Evolutionary conservation across 2,797 vertebrate species (phyloP).

Genomic region (Rhabdomys pumilio): DNA sequence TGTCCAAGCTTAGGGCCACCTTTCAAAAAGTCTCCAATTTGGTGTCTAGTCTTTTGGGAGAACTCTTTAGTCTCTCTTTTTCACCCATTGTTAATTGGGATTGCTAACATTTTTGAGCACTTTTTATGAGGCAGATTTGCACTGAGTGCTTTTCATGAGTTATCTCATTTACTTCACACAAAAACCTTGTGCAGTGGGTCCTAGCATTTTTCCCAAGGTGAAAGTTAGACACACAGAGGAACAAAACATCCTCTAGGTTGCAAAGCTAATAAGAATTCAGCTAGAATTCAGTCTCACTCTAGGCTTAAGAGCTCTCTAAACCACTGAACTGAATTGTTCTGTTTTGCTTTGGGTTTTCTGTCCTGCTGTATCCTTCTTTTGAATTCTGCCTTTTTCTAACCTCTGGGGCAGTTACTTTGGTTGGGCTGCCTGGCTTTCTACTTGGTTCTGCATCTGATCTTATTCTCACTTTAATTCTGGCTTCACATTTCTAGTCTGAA

Average conservation of each 20-base stretch:
- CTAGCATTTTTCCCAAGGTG: neutral
- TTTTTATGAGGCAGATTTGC: neutral
- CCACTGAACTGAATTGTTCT: neutral
- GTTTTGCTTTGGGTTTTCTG: slow-evolving; percentile 24
- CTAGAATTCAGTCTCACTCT: neutral
- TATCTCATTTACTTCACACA: slow-evolving; percentile 31
- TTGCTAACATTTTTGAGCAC: neutral
- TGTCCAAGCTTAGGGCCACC: neutral
- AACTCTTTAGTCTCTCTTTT: neutral
- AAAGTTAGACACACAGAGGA: neutral
- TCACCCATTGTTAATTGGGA: neutral
- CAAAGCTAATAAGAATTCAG: neutral
- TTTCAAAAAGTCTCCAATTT: neutral
- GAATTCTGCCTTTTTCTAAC: neutral
- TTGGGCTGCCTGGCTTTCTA: neutral
- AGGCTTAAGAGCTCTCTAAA: slow-evolving; percentile 28
- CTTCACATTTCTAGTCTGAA: neutral
- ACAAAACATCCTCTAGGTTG: neutral
- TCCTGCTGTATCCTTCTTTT: neutral
- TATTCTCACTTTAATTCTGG: neutral
- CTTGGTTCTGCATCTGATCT: neutral
- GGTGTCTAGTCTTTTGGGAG: neutral
- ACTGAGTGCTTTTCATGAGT: neutral
- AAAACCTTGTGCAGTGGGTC: neutral
- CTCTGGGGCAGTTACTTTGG: neutral